Base-by-base conservation (phyloP, 2,888 invertebrate species). In the Crematogaster levior region DNA sequence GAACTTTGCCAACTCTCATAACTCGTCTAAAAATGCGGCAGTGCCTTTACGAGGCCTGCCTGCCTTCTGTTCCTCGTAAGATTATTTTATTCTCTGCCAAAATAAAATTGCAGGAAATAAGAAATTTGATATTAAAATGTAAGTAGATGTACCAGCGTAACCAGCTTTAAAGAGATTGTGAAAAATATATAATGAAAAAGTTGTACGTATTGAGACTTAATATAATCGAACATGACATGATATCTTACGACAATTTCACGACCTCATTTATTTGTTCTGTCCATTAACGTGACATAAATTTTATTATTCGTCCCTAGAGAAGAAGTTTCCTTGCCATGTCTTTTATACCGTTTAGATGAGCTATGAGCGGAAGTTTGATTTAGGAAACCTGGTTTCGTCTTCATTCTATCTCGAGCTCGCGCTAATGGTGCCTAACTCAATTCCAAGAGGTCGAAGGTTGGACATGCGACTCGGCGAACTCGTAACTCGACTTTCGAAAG, bases 391-490 rank as follows among this genome's bases (percentile, higher is more conserved):
- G 34, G 56, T 58, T 70, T n/a, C 24, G 77, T 34, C 56, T 56
- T 53, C 70, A 43, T 79, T 79, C 77, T 70, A 70, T 70, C 70
- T 70, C 68, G 56, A 21, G 53, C 56, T 60, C 63, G 74, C 74
- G 37, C 51, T 79, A 79, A 79, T 70, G 70, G 77, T 70, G 56
- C 70, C 70, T 79, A 79, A 79, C 77, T 79, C 56, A 56, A 56
- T 79, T 79, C 70, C 43, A 21, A 40, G 46, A 34, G 70, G 77
- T 79, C 77, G 43, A 70, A 79, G 70, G 77, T 79, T 70, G 77
- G 77, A 70, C 77, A 79, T 70, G 70, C 77, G 56, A 77, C 70
- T 70, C 58, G 70, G 77, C 56, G 56, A 79, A 70, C 77, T 56
- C 43, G 56, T 79, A 79, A 79, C 56, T 79, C 77, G 46, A 70